Percentiles rank a stretch among this genome's conserved stretches.
These are phyloP conservation scores for Callipepla californica DNA, from an alignment of 2,113 vertebrate species.

Conservation along the genomic window DNA sequence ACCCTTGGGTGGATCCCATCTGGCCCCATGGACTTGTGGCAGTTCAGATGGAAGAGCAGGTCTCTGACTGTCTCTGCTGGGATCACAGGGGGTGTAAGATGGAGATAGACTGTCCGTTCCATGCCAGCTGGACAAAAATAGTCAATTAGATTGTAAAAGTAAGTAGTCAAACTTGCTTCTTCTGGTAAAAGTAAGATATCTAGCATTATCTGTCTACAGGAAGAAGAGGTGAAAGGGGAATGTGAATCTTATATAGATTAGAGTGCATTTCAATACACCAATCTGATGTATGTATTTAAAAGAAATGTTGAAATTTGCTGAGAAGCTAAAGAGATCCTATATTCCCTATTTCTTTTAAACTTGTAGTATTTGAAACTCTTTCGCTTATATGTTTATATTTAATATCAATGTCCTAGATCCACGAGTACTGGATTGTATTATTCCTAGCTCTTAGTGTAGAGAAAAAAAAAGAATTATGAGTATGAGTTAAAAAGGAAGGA, in stretches of 20 bases:
- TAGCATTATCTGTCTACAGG: not conserved
- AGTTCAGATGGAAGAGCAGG: no score
- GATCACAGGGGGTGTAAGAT: no score
- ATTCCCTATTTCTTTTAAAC: constrained; percentile 3
- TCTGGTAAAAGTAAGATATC: not conserved
- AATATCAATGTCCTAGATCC: not conserved
- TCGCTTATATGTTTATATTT: not conserved
- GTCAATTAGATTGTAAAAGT: not conserved
- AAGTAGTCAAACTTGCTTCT: not conserved
- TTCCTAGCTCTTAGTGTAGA: not conserved
- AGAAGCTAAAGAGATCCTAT: not conserved
- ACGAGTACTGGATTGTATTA: not conserved
- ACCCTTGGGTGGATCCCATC: no score
- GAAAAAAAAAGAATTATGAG: not conserved
- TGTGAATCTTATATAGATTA: not conserved
- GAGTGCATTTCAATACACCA: not conserved
- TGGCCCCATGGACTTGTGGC: no score
- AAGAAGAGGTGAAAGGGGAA: not conserved
- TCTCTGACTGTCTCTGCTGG: no score
- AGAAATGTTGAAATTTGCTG: not conserved
- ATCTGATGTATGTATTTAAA: not conserved
- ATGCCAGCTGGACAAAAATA: not conserved
- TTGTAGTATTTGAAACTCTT: not conserved
- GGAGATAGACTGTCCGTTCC: not conserved
- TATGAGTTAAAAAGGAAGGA: not conserved